Conservation (phyloP, 2,113 vertebrate species). For the Lepidothrix coronata region DNA sequence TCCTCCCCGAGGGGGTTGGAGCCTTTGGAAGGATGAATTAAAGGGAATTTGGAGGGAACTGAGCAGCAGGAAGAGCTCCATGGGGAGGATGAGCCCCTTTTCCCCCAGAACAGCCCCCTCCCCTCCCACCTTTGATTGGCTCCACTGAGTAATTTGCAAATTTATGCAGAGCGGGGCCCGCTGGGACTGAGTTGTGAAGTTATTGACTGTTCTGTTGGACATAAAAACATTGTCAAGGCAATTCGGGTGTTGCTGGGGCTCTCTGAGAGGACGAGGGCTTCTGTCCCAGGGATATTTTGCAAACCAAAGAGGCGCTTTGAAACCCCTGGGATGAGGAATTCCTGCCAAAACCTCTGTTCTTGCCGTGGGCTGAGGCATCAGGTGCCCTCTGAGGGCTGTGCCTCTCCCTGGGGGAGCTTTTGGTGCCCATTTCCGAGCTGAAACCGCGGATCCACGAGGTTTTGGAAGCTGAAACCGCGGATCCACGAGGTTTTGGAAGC, state of each 20-base stretch:
- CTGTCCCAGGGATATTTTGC: not conserved
- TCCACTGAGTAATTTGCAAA: not conserved
- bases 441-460: not conserved
- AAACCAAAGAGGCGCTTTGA: not conserved
- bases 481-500: not conserved
- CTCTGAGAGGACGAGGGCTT: not conserved
- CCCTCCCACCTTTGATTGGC: not conserved
- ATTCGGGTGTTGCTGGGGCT: not conserved
- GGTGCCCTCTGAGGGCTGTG: not conserved
- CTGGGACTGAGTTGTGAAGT: not conserved
- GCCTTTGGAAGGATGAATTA: not conserved
- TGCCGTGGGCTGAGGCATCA: not conserved
- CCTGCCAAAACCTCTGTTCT: not conserved
- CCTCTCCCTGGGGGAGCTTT: not conserved
- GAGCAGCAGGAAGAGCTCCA: not conserved
- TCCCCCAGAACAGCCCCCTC: not conserved
- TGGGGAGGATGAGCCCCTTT: not conserved
- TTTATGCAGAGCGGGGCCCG: not conserved
- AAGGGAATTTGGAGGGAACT: not conserved
- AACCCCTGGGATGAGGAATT: not conserved
- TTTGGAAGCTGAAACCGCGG: too few relatives aligned
- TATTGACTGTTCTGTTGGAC: not conserved
- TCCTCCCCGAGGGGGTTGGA: rapidly evolving
- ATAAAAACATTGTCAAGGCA: not conserved
- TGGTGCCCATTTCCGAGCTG: not conserved